Evolutionary conservation across 2,888 invertebrate species (phyloP).

Genomic region (Philaethria dido): DNA sequence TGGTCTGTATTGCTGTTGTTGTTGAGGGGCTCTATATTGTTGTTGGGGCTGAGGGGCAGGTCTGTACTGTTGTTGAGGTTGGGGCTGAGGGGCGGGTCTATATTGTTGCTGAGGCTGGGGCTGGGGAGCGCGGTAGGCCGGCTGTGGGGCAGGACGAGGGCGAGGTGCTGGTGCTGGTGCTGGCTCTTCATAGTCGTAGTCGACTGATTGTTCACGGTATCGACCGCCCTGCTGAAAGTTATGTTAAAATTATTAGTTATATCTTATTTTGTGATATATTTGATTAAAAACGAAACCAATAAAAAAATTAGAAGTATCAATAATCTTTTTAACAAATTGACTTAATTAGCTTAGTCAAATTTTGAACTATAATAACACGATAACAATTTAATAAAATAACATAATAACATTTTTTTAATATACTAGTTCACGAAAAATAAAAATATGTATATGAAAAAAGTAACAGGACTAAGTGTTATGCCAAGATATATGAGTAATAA

Average conservation of each 20-base stretch:
- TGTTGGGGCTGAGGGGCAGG: conserved; percentile 53
- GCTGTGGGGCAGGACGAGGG: conserved; percentile 49
- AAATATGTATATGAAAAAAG: no score
- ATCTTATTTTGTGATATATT: background rate
- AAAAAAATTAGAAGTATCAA: no score
- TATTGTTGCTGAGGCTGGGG: conserved; percentile 50
- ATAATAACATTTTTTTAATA: no score
- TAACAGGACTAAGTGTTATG: no score
- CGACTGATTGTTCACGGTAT: conserved; percentile 59
- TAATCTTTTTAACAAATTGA: no score
- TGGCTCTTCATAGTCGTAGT: conserved; percentile 72
- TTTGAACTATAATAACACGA: no score
- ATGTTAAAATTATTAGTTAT: background rate
- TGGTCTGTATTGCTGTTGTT: conserved; percentile 49
- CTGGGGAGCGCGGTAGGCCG: conserved; percentile 43
- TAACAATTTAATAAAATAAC: no score
- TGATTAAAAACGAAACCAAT: no score
- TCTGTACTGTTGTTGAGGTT: conserved; percentile 49
- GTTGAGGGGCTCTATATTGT: conserved; percentile 48
- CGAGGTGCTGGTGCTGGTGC: conserved; percentile 61
- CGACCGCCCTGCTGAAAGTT: conserved; percentile 55
- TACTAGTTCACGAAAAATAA: no score
- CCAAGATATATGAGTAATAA: background rate
- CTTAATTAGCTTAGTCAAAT: no score
- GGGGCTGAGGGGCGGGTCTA: conserved; percentile 53